A percentile compares a stretch with the other conserved stretches of the same genome.
Conservation (phyloP, 2,888 invertebrate species). For the Luperina nickerlii region DNA sequence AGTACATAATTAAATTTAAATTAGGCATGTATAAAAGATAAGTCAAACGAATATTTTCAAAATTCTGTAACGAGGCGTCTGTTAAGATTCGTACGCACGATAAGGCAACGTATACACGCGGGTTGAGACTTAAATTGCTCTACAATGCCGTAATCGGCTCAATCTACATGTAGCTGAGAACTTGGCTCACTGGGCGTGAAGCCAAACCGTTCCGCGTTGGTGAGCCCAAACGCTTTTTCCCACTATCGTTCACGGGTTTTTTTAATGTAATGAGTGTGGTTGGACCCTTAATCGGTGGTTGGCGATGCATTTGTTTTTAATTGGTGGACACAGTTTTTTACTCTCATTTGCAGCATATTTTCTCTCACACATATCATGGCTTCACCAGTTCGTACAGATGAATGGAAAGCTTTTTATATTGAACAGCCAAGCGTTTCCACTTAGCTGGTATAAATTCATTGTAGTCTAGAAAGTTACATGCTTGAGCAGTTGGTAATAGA, state of each 20-base stretch:
- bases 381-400: slow-evolving; percentile 16
- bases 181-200: slow-evolving; percentile 84
- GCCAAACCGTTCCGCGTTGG: slow-evolving; percentile 85
- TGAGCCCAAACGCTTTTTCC: slow-evolving; percentile 83
- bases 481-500: slow-evolving; percentile 26
- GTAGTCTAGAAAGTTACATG: slow-evolving; percentile 42
- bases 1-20: slow-evolving; percentile 72
- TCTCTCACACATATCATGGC: slow-evolving; percentile 39
- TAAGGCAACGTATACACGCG: slow-evolving; percentile 72
- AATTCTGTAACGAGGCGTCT: slow-evolving; percentile 70
- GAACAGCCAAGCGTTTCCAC: slow-evolving; percentile 19
- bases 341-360: slow-evolving; percentile 51
- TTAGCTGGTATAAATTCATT: slow-evolving; percentile 23
- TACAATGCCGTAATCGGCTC: slow-evolving; percentile 82
- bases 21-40: slow-evolving; percentile 69
- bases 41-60: slow-evolving; percentile 70
- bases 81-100: slow-evolving; percentile 72
- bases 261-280: slow-evolving; percentile 79
- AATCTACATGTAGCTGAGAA: slow-evolving; percentile 82
- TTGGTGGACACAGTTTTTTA: slow-evolving; percentile 71
- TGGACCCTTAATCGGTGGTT: slow-evolving; percentile 74
- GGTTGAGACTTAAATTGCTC: slow-evolving; percentile 79
- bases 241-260: slow-evolving; percentile 79
- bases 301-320: slow-evolving; percentile 73
- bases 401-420: slow-evolving; percentile 32